phyloP scores from a whole-genome alignment of 1,140 invertebrate genomes.

The Euglossa dilemma region DNA sequence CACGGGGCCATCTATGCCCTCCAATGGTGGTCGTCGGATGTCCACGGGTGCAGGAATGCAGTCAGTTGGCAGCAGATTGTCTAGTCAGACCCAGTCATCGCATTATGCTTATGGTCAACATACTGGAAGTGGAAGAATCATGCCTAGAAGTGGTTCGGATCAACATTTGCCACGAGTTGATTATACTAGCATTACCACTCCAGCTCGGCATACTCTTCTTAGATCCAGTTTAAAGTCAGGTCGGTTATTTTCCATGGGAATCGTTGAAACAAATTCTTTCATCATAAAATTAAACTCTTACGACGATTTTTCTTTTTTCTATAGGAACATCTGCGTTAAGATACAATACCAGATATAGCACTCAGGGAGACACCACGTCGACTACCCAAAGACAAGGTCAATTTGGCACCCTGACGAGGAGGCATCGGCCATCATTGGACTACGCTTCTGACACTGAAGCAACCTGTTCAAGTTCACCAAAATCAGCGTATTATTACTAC shows the following conservation, averaged over 20 bases:
- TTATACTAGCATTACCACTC: constrained; percentile 87
- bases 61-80: constrained; percentile 72
- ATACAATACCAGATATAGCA: constrained; percentile 84
- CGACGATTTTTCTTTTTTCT: not conserved
- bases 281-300: not conserved
- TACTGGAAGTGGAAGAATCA: constrained; percentile 82
- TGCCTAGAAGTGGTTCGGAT: constrained; percentile 92
- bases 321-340: constrained; percentile 80
- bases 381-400: constrained; percentile 78
- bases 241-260: constrained; percentile 14
- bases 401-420: constrained; percentile 84
- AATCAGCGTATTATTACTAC: constrained; percentile 91
- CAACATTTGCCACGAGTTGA: constrained; percentile 92
- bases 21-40: constrained; percentile 82
- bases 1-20: constrained; percentile 84
- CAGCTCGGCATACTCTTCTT: constrained; percentile 88
- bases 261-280: not conserved
- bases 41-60: constrained; percentile 84
- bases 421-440: constrained; percentile 90
- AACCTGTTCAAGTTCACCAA: constrained; percentile 87
- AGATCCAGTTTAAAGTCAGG: constrained; percentile 90
- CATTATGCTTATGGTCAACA: constrained; percentile 83
- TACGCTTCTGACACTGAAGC: constrained; percentile 98
- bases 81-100: constrained; percentile 80
- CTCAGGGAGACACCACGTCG: constrained; percentile 81